phyloP scores from a whole-genome alignment of 2,888 invertebrate species.

The Autographa pulchrina region DNA sequence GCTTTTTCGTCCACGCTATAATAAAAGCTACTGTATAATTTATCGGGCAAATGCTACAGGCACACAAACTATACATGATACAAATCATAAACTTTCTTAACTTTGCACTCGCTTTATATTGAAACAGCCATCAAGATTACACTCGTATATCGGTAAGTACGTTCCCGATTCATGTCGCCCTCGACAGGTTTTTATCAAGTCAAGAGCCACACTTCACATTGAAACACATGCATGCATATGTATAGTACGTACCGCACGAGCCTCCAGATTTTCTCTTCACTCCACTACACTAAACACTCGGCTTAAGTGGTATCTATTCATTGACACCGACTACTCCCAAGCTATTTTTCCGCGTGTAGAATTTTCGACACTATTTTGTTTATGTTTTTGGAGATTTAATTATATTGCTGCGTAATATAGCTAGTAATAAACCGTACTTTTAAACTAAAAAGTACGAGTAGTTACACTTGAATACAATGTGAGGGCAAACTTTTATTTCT shows the following conservation, averaged over 20 bases:
- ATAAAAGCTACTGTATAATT: neutral
- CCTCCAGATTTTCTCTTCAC: slow-evolving; percentile 17
- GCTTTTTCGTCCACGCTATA: too few relatives aligned
- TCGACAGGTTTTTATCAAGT: slow-evolving; percentile 40
- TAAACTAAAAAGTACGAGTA: neutral
- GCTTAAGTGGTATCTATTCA: slow-evolving; percentile 46
- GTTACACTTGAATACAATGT: neutral
- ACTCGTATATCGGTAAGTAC: slow-evolving; percentile 8
- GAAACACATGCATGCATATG: slow-evolving; percentile 9
- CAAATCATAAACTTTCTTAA: neutral
- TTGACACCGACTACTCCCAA: slow-evolving; percentile 21
- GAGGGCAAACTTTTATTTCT: neutral
- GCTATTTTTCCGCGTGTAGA: slow-evolving; percentile 1
- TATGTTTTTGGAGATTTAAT: neutral
- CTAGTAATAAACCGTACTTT: too few relatives aligned
- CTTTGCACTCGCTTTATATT: neutral
- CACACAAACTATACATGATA: neutral
- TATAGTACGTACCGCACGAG: slow-evolving; percentile 2
- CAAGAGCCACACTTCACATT: slow-evolving; percentile 38
- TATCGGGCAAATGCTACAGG: neutral
- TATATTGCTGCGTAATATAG: too few relatives aligned
- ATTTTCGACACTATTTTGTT: neutral
- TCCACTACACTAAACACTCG: slow-evolving; percentile 48
- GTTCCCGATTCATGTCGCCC: slow-evolving; percentile 17
- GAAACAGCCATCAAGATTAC: neutral